Evolutionary conservation across 2,113 vertebrate genomes (phyloP), one percentile per base, ranked within the genome.

Genomic region (Leptodactylus fuscus): DNA sequence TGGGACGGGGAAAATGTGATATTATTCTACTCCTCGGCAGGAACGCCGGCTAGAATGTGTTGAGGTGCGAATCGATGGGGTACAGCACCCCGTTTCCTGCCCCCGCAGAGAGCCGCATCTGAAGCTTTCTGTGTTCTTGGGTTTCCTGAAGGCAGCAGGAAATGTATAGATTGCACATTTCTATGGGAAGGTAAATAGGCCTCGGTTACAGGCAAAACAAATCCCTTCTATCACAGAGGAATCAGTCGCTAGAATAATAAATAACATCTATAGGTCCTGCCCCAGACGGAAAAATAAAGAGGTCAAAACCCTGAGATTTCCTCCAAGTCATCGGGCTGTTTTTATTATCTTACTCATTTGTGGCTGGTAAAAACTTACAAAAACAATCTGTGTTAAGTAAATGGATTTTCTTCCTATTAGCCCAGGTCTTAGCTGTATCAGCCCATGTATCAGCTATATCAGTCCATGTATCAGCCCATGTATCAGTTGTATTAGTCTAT

Each of bases 161-260:
- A 71, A 85, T 85, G 75, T 85, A 80, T 85, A 53, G 9, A 71
- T 85, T 85, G 36, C 74, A 38, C 29, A 53, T 67, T 78, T 51
- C 82, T 51, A n/a, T 85, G 75, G 83, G 62, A 79, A 85, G 62
- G 62, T 71, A 80, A 79, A 80, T 58, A 85, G 24, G 65, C 70
- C 20, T 77, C 70, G 10, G 48, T 67, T 41, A 24, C 38, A 29
- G 76, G 69, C 58, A 22, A 51, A 70, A 79, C 32, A 78, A 48
- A 6, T 70, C 53, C 60, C 80, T 85, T 85, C 65, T 85, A 51
- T 69, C 75, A 70, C 36, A 13, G 60, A 36, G 49, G 48, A 69
- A 70, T 79, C 51, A 29, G n/a, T 51, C 76, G 20, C 67, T 71
- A 58, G 2, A 58, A 85, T 71, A 79, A 79, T 79, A 85, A 79